phyloP scores from a whole-genome alignment of 2,113 vertebrate species.

The Dipodomys stephensi region DNA sequence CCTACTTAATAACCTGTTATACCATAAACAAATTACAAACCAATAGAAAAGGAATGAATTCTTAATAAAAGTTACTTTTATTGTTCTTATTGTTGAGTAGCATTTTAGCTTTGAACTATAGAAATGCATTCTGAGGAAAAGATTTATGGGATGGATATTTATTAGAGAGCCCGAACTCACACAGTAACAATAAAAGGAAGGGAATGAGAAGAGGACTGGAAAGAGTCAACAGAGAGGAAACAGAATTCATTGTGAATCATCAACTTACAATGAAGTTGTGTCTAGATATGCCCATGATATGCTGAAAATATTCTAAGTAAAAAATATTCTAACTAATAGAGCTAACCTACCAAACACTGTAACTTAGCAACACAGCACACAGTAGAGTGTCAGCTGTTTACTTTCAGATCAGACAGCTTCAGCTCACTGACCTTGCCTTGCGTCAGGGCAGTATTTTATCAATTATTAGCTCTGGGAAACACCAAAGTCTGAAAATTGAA shows the following conservation, averaged over 20 bases:
- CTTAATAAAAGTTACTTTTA: not conserved
- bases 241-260: not conserved
- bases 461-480: not conserved
- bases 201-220: not conserved
- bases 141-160: not conserved
- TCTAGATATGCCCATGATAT: not conserved
- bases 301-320: not conserved
- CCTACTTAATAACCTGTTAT: not conserved
- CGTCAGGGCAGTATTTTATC: too few species aligned
- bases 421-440: not conserved
- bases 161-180: not conserved
- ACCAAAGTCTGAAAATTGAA: not conserved
- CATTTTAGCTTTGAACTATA: not conserved
- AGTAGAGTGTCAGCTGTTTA: not conserved
- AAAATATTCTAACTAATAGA: not conserved
- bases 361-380: not conserved
- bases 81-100: not conserved
- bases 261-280: too few species aligned
- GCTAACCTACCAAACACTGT: not conserved
- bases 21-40: not conserved
- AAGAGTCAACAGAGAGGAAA: not conserved
- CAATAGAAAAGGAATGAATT: not conserved
- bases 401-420: not conserved
- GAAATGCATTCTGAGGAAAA: not conserved
- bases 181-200: not conserved